Conservation (phyloP, 2,113 vertebrate genomes). For the Nannobrachium achirus region DNA sequence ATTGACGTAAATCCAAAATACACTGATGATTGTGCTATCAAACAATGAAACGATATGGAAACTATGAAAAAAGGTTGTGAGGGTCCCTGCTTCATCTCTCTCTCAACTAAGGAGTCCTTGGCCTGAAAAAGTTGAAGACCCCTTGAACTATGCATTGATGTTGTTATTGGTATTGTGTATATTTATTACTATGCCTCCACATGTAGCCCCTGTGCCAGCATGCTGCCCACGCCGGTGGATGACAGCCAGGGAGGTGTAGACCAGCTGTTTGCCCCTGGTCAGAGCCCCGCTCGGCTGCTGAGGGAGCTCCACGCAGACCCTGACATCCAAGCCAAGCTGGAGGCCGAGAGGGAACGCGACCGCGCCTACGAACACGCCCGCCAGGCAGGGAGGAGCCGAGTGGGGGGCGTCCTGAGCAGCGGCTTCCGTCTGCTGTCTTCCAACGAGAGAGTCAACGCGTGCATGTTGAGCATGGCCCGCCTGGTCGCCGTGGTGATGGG, state of each 20-base stretch:
- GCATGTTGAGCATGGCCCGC: slow-evolving; percentile 89
- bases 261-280: slow-evolving; percentile 88
- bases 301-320: slow-evolving; percentile 88
- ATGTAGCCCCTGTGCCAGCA: slow-evolving; percentile 89
- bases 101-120: no score
- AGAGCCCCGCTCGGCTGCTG: slow-evolving; percentile 85
- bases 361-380: slow-evolving; percentile 86
- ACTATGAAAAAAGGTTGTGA: no score
- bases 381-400: slow-evolving; percentile 74
- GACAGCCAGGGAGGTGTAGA: slow-evolving; percentile 87
- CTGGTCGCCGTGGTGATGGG: slow-evolving; percentile 89
- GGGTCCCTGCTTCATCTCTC: no score
- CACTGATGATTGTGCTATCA: no score
- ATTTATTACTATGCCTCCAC: not conserved
- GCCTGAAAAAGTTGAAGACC: no score
- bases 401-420: slow-evolving; percentile 77
- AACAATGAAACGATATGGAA: no score
- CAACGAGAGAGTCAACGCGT: slow-evolving; percentile 86
- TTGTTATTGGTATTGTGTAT: not conserved
- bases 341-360: slow-evolving; percentile 88
- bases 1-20: no score
- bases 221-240: slow-evolving; percentile 92
- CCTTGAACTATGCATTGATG: not conserved
- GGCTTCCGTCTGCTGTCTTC: slow-evolving; percentile 86
- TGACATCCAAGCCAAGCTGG: slow-evolving; percentile 90